These are phyloP conservation scores for Romanogobio albipinnatus DNA, from an alignment of 2,113 vertebrate genomes.

Conservation along the genomic window DNA sequence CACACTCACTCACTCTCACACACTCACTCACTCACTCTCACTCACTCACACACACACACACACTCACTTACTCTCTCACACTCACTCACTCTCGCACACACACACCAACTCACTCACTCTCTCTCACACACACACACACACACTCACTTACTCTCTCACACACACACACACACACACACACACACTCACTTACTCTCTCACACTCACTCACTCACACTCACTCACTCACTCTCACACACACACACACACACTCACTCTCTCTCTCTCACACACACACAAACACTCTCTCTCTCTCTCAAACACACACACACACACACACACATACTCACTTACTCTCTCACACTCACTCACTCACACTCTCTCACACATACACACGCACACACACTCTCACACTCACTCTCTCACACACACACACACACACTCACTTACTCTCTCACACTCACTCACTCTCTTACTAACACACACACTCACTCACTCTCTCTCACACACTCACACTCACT, in stretches of 20 bases:
- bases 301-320: no score
- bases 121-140: not conserved
- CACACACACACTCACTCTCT: no score
- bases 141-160: not conserved
- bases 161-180: not conserved
- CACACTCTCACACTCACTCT: no score
- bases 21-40: no score
- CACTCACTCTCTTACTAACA: not conserved
- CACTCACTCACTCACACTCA: slow-evolving; percentile 23
- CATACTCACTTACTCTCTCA: not conserved
- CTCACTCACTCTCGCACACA: not conserved
- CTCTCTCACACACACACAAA: not conserved
- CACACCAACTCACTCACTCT: not conserved
- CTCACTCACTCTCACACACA: slow-evolving; percentile 2
- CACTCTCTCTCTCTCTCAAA: not conserved
- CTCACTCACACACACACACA: not conserved
- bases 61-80: not conserved
- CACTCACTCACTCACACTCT: not conserved
- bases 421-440: slow-evolving; percentile 20
- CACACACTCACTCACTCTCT: not conserved
- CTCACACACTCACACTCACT: not conserved
- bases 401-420: slow-evolving; percentile 4
- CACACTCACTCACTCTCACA: slow-evolving; percentile 3
- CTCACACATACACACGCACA: not conserved
- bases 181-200: slow-evolving; percentile 4